A percentile compares a stretch with the other conserved stretches of the same genome.
Evolutionary conservation across 2,888 invertebrate genomes (phyloP).

Genomic region (Congeria kusceri): DNA sequence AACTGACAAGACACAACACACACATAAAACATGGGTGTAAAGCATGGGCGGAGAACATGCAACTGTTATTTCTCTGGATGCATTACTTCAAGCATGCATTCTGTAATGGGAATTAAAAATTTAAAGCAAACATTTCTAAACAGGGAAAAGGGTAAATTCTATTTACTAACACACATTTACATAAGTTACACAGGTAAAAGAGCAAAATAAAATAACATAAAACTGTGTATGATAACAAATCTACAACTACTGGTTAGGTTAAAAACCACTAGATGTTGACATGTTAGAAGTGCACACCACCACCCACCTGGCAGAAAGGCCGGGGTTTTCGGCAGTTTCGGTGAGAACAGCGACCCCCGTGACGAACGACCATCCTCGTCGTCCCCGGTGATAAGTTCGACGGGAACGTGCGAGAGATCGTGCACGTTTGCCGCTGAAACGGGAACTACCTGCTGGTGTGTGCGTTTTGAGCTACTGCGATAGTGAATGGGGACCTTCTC

Average conservation of each 20-base stretch:
- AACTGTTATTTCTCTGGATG: too few relatives aligned
- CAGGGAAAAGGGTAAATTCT: too few relatives aligned
- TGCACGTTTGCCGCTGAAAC: conserved; percentile 72
- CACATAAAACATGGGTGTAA: too few relatives aligned
- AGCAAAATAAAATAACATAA: too few relatives aligned
- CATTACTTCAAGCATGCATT: too few relatives aligned
- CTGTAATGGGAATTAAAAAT: too few relatives aligned
- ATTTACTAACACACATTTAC: too few relatives aligned
- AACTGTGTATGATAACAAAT: too few relatives aligned
- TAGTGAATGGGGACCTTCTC: conserved; percentile 81
- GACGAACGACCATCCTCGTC: conserved; percentile 70
- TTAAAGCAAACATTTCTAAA: too few relatives aligned
- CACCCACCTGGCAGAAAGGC: conserved; percentile 77
- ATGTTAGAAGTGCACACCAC: conserved; percentile 26
- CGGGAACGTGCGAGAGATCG: conserved; percentile 67
- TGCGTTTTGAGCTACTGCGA: conserved; percentile 70
- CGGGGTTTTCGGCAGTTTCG: conserved; percentile 73
- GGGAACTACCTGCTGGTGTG: conserved; percentile 66
- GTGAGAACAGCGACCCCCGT: conserved; percentile 71
- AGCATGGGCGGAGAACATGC: too few relatives aligned
- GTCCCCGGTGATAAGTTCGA: conserved; percentile 60
- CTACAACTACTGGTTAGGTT: too few relatives aligned
- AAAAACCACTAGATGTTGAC: not conserved
- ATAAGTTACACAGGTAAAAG: too few relatives aligned
- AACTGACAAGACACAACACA: not conserved